Percentiles rank a stretch among this genome's conserved stretches.
Conservation (phyloP, 2,888 invertebrate genomes). For the Drosophila demipolita region DNA sequence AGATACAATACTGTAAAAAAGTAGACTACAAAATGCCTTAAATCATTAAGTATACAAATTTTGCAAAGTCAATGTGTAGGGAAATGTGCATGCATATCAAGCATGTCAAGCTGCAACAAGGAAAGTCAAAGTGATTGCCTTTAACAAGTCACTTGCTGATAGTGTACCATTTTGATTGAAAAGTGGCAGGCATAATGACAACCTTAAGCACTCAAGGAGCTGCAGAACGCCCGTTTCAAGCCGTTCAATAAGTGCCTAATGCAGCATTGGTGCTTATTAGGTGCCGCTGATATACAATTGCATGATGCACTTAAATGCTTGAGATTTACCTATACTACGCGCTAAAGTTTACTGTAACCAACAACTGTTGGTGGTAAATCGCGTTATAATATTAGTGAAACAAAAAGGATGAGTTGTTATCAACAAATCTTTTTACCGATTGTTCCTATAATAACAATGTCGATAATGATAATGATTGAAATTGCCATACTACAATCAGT, state of each 20-base stretch:
- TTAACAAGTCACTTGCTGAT: slow-evolving; percentile 41
- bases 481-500: slow-evolving; percentile 30
- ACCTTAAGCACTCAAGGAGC: slow-evolving; percentile 13
- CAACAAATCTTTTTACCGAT: background rate
- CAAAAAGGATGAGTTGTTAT: background rate
- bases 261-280: slow-evolving; percentile 8
- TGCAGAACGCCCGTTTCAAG: slow-evolving; percentile 12
- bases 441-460: background rate
- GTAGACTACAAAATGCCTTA: slow-evolving; percentile 34
- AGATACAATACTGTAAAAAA: slow-evolving; percentile 23
- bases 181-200: slow-evolving; percentile 32
- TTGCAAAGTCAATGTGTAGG: background rate
- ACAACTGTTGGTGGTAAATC: background rate
- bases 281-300: slow-evolving; percentile 11
- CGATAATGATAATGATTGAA: slow-evolving; percentile 2
- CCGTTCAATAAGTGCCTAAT: slow-evolving; percentile 46
- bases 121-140: slow-evolving; percentile 32
- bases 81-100: background rate
- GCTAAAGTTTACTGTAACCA: background rate
- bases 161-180: slow-evolving; percentile 44
- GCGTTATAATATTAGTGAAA: background rate
- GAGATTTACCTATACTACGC: background rate
- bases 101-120: slow-evolving; percentile 3
- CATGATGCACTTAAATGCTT: slow-evolving; percentile 24
- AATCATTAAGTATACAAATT: slow-evolving; percentile 28